Evolutionary conservation across 2,113 vertebrate genomes (phyloP).

Genomic region (Lepidothrix coronata): DNA sequence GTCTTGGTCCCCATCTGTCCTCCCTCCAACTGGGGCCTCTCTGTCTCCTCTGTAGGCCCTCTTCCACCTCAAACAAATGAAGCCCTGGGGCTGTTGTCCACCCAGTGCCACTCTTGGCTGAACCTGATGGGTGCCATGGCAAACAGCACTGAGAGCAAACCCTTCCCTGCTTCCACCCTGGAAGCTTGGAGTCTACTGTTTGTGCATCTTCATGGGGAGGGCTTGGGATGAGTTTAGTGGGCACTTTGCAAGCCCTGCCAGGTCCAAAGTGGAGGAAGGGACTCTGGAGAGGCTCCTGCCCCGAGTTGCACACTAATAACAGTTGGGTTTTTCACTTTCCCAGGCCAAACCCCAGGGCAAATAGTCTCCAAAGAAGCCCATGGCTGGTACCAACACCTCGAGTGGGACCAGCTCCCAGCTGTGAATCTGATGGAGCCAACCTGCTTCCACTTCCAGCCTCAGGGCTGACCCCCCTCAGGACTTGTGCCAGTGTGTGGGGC

Average conservation of each 20-base stretch:
- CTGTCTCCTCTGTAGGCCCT: not conserved
- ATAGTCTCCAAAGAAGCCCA: not conserved
- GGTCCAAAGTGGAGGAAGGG: not conserved
- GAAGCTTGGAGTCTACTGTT: not conserved
- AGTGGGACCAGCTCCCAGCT: not conserved
- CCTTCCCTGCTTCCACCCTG: not conserved
- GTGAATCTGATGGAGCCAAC: not conserved
- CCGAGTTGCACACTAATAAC: not conserved
- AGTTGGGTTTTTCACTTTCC: not conserved
- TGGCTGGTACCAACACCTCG: not conserved
- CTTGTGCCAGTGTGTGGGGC: accelerated
- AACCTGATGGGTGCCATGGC: accelerated
- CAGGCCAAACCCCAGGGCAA: not conserved
- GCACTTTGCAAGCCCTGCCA: not conserved
- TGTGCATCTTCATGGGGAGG: not conserved
- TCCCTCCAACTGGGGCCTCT: not conserved
- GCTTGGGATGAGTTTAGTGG: not conserved
- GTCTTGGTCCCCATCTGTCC: not conserved
- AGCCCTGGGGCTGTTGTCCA: too few species aligned
- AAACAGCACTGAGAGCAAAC: accelerated
- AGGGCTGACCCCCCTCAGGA: not conserved
- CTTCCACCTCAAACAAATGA: not conserved
- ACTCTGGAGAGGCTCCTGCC: not conserved
- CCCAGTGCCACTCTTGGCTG: not conserved
- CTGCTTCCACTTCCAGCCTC: not conserved